Evolutionary conservation across 2,888 invertebrate species (phyloP), one percentile per base, ranked within the genome.

Genomic region (Temnothorax ravouxi): DNA sequence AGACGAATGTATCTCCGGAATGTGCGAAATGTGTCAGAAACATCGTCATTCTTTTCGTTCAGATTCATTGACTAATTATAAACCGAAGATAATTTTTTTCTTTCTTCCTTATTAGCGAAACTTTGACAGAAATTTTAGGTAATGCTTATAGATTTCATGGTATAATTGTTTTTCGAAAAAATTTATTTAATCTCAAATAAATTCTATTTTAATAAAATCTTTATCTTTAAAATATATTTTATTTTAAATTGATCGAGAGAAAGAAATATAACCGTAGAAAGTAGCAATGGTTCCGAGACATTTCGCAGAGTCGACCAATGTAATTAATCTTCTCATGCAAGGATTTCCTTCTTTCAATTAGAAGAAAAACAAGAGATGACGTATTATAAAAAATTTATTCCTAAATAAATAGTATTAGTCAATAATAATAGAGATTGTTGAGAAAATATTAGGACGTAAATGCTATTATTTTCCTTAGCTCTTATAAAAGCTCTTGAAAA

Each of bases 271-370:
- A 13, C 15, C 50, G 38, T n/a, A 69, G 21, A 47, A 25, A 71
- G 18, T 15, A 25, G 25, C 47, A 18, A 59, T 44, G 18, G 13
- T 34, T 69, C 34, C 11, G 59, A 71, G 21, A 80, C 38, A 50
- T 66, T 50, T 59, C 15, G 47, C 59, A 47, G 13, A 59, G 34
- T 80, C 29, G 25, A 77, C 15, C 75, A 18, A 66, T 21, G 8
- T 47, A 18, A 59, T 38, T 71, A 71, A 71, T 47, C 79, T 47
- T 61, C 59, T 25, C 25, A 25, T 71, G 69, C 71, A 61, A 50
- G 38, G 13, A 34, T 38, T 50, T 34, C 41, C 0, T 11, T 34
- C 34, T 15, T 71, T 38, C 34, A 15, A 38, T 0, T 21, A 21
- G 15, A 29, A 25, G 4, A 59, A 56, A 38, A 44, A 50, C 29